Evolutionary conservation across 2,113 vertebrate genomes (phyloP).

Genomic region (Chaenocephalus aceratus): DNA sequence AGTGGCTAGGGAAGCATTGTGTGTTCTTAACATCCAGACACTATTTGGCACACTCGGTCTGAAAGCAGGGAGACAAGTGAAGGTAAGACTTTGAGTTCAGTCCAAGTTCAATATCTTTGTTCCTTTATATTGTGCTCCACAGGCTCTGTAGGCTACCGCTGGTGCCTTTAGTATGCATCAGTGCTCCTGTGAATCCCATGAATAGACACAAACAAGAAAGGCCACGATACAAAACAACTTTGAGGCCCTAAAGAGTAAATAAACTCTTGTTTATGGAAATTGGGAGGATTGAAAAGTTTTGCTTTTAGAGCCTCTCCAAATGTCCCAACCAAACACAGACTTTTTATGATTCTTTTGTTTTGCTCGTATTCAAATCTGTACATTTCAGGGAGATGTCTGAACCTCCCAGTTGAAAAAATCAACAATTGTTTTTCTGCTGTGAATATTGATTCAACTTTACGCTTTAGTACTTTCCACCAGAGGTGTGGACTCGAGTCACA

Average conservation of each 20-base stretch:
- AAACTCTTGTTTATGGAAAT: conserved; percentile 4
- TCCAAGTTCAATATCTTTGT: conserved; percentile 21
- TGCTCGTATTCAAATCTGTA: conserved; percentile 3
- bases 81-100: not conserved
- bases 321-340: not conserved
- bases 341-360: conserved; percentile 23
- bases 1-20: not conserved
- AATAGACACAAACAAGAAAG: not conserved
- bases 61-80: not conserved
- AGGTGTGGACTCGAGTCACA: too few relatives aligned
- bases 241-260: conserved; percentile 1
- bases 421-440: not conserved
- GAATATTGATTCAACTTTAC: not conserved
- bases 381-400: too few relatives aligned
- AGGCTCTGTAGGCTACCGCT: not conserved
- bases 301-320: not conserved
- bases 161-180: conserved; percentile 5
- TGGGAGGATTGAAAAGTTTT: not conserved
- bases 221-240: conserved; percentile 3
- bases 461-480: too few relatives aligned
- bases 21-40: not conserved
- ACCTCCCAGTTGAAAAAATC: too few relatives aligned
- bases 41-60: not conserved
- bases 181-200: not conserved
- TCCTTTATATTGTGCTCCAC: conserved; percentile 28